A percentile compares a stretch with the other conserved stretches of the same genome.
Conservation (phyloP, 2,797 vertebrate species). For the Lepidocolaptes lacrymiger region DNA sequence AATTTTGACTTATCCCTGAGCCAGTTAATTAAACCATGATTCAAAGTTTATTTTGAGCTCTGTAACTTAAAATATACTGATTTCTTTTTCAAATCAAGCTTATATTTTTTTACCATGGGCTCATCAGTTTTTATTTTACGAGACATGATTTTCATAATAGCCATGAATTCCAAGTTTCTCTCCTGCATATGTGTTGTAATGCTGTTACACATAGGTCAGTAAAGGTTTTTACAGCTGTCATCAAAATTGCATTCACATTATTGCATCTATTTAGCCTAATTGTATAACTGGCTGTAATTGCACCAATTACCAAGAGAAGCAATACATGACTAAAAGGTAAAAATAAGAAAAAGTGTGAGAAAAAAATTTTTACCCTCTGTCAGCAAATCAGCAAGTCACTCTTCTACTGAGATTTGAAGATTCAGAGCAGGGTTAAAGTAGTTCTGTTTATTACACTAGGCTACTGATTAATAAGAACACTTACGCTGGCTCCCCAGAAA, state of each 20-base stretch:
- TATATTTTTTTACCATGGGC: not conserved
- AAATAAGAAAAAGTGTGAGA: not conserved
- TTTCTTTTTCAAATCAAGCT: conserved; percentile 22
- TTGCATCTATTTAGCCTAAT: not conserved
- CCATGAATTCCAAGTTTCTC: not conserved
- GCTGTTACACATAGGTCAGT: not conserved
- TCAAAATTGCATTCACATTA: not conserved
- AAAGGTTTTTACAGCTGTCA: conserved; percentile 28
- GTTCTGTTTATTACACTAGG: not conserved
- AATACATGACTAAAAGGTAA: not conserved
- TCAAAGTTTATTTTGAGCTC: conserved; percentile 30
- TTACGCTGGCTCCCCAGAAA: not conserved
- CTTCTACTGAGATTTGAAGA: not conserved
- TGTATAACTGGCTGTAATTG: conserved; percentile 33
- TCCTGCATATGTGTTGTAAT: not conserved
- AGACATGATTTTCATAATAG: not conserved
- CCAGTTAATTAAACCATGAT: not conserved
- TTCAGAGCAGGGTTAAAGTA: not conserved
- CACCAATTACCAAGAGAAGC: not conserved
- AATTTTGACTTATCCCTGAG: not conserved
- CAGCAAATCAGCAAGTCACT: not conserved
- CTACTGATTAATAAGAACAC: not conserved
- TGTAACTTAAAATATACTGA: not conserved
- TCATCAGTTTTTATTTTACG: not conserved
- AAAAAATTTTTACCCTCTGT: not conserved